Evolutionary conservation across 2,888 invertebrate species (phyloP), one percentile per base, ranked within the genome.

Genomic region (Suillia variegata): DNA sequence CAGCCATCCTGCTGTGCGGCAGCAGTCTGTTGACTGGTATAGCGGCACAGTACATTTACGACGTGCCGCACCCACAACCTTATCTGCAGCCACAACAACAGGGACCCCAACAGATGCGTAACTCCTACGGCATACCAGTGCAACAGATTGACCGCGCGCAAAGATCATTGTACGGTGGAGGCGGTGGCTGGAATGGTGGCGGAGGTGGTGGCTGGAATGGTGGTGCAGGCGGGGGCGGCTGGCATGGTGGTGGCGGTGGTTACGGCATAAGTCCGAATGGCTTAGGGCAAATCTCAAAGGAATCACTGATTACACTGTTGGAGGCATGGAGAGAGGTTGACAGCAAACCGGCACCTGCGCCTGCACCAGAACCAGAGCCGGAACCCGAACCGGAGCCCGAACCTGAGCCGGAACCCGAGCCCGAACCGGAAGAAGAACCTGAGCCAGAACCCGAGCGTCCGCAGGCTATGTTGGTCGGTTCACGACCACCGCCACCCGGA

Each of bases 381-480:
- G 74, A 73, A 52, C 65, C 78, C 0, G 74, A 70, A 0, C 80
- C 85, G 0, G 77, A 80, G 57, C 73, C 83, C 0, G 80, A 83
- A 66, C 75, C 84, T 0, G 82, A 83, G 54, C 78, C 83, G 1
- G 78, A 80, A 56, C 73, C 80, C 0, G 76, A 84, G 68, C 80
- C 86, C 62, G 77, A 67, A 1, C 71, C 73, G 0, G 75, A 67
- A 2, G 67, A 71, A 0, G 83, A 82, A 56, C 75, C 82, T 0
- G 78, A 82, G 45, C 75, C 84, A 1, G 76, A 68, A 68, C 62
- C 62, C 1, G 66, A 59, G 0, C 64, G 69, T 5, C 63, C 59
- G n/a, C 54, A 62, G 22, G 62, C 62, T 21, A 34, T 38, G 38
- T n/a, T n/a, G n/a, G n/a, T n/a, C n/a, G 38, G n/a, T 13, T 4